Conservation (phyloP, 2,797 vertebrate species). For the Nyctibius grandis region DNA sequence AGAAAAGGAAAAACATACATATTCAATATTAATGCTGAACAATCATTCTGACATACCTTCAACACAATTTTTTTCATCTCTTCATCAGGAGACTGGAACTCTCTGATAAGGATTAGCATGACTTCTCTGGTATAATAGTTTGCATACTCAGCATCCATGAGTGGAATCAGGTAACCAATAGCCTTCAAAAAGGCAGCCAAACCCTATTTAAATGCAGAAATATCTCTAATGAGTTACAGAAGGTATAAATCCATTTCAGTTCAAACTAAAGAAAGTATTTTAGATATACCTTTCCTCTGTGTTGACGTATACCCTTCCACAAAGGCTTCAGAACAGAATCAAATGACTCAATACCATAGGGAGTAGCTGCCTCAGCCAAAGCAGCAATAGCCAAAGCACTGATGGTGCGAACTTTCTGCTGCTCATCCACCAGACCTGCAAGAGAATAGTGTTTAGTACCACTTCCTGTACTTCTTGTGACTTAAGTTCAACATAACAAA, state of each 20-base stretch:
- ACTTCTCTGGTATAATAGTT: conserved; percentile 99
- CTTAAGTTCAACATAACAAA: background rate
- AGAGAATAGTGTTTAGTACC: background rate
- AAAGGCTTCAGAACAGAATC: conserved; percentile 97
- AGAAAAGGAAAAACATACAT: background rate
- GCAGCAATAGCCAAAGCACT: conserved; percentile 98
- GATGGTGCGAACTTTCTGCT: conserved; percentile 98
- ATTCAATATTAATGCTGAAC: background rate
- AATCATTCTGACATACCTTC: conserved; percentile 78
- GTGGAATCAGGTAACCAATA: conserved; percentile 96
- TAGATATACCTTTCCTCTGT: conserved; percentile 92
- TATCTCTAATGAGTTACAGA: background rate
- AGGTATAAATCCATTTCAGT: background rate
- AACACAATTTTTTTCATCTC: conserved; percentile 99
- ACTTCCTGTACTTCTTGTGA: background rate
- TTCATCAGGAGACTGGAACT: conserved; percentile 98
- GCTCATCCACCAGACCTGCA: conserved; percentile 96
- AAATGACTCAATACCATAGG: conserved; percentile 98
- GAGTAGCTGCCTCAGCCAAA: conserved; percentile 95
- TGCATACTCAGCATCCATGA: conserved; percentile 98
- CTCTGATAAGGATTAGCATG: conserved; percentile 98
- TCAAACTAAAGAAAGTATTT: background rate
- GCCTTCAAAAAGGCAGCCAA: conserved; percentile 98
- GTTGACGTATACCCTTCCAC: conserved; percentile 98
- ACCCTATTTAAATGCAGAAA: conserved; percentile 78